phyloP scores from a whole-genome alignment of 2,888 invertebrate species.

The Agrilus cyanescens region DNA sequence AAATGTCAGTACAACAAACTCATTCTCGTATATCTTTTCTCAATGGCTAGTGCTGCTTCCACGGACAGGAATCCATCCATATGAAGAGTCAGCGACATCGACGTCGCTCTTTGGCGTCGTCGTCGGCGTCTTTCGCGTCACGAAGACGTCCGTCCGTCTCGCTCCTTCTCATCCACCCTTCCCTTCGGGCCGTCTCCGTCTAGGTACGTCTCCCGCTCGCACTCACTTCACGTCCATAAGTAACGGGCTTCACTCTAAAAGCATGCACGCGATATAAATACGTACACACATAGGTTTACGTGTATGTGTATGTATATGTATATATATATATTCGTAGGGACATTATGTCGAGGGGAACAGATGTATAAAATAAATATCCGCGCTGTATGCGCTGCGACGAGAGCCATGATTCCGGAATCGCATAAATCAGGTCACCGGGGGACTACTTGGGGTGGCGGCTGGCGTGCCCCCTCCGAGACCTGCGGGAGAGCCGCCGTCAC shows the following conservation, averaged over 20 bases:
- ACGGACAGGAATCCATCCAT: constrained; percentile 28
- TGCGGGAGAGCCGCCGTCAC: too few relatives aligned
- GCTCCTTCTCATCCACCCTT: constrained; percentile 18
- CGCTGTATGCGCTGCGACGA: constrained; percentile 37
- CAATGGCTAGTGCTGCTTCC: constrained; percentile 33
- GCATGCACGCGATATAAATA: constrained; percentile 50
- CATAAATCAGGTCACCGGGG: constrained; percentile 46
- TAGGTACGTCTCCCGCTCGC: constrained; percentile 10
- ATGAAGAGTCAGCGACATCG: constrained; percentile 15
- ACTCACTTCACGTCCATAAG: constrained; percentile 25
- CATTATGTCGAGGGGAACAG: constrained; percentile 53
- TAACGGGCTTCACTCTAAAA: constrained; percentile 49
- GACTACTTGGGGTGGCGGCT: constrained; percentile 1
- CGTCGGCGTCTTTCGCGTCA: constrained; percentile 15
- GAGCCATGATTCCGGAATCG: constrained; percentile 48
- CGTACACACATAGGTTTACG: too few relatives aligned
- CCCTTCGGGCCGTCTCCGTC: constrained; percentile 10
- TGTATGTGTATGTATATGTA: too few relatives aligned
- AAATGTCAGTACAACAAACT: constrained; percentile 38
- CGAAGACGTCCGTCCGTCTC: constrained; percentile 17
- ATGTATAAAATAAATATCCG: constrained; percentile 48
- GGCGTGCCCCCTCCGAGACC: too few relatives aligned
- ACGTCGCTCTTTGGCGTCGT: constrained; percentile 18
- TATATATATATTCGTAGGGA: constrained; percentile 29
- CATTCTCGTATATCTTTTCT: constrained; percentile 41